These are phyloP conservation scores for Recurvirostra avosetta DNA, from an alignment of 2,113 vertebrate species.

Conservation along the genomic window DNA sequence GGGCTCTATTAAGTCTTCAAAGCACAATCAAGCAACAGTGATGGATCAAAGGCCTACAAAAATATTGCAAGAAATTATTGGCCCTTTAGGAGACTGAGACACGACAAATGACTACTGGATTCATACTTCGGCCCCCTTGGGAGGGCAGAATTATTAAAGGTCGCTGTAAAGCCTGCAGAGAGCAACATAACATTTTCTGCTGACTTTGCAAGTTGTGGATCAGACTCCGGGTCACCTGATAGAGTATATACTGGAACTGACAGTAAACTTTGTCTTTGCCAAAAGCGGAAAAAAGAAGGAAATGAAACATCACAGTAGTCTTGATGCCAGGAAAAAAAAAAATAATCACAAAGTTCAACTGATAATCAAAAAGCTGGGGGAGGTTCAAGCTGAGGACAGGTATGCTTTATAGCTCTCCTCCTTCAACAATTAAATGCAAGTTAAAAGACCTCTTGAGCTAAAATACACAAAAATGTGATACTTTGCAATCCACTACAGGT, in stretches of 20 bases:
- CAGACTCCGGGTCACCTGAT: background rate
- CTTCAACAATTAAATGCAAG: background rate
- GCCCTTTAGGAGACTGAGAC: conserved; percentile 11
- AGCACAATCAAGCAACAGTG: background rate
- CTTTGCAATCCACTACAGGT: background rate
- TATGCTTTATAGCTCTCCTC: background rate
- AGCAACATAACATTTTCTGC: conserved; percentile 14
- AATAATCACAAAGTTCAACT: background rate
- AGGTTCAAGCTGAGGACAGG: background rate
- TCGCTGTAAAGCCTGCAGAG: background rate
- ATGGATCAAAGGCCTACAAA: conserved; percentile 45
- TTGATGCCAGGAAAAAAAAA: background rate
- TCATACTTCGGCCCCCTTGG: background rate
- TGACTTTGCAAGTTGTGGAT: conserved; percentile 7
- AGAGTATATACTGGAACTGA: background rate
- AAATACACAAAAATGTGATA: background rate
- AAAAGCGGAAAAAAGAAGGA: conserved; percentile 25
- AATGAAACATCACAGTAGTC: conserved; percentile 32
- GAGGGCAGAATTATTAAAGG: conserved; percentile 30
- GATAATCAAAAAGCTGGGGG: conserved; percentile 28
- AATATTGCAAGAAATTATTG: conserved; percentile 13
- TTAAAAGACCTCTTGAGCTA: background rate
- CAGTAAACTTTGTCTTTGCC: background rate
- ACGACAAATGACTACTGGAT: conserved; percentile 41
- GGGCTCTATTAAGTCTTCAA: conserved; percentile 43